phyloP scores from a whole-genome alignment of 2,797 vertebrate genomes.

The Cyclura pinguis region DNA sequence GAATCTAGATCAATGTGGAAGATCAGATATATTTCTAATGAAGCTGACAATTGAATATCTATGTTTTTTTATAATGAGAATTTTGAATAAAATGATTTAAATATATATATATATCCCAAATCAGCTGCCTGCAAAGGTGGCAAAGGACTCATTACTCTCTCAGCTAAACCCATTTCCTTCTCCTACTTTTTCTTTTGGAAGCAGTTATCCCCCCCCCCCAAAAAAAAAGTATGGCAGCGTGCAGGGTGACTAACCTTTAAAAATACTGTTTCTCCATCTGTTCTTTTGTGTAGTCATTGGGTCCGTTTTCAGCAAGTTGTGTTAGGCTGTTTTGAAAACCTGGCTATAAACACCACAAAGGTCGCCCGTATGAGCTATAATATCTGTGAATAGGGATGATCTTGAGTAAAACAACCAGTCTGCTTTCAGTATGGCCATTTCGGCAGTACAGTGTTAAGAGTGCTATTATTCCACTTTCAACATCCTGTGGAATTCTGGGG shows the following conservation, averaged over 20 bases:
- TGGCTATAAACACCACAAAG: background rate
- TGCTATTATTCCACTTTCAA: too few relatives aligned
- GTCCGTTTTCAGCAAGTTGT: background rate
- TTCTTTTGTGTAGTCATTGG: background rate
- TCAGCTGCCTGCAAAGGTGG: too few relatives aligned
- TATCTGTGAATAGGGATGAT: background rate
- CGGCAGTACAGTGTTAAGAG: too few relatives aligned
- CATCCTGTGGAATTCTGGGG: too few relatives aligned
- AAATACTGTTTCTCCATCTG: background rate
- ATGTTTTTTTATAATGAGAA: too few relatives aligned
- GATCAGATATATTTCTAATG: too few relatives aligned
- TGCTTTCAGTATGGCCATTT: background rate
- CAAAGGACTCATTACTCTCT: too few relatives aligned
- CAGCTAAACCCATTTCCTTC: background rate
- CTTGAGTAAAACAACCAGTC: background rate
- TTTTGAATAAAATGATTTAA: too few relatives aligned
- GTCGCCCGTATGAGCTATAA: conserved; percentile 23
- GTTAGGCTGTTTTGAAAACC: background rate
- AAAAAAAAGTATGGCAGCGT: too few relatives aligned
- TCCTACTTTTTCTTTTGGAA: background rate
- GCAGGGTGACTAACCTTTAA: background rate
- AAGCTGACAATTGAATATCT: too few relatives aligned
- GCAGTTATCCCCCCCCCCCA: background rate
- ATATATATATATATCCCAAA: too few relatives aligned
- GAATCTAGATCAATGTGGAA: too few relatives aligned